phyloP scores from a whole-genome alignment of 2,113 vertebrate species.

The Neotoma lepida region DNA sequence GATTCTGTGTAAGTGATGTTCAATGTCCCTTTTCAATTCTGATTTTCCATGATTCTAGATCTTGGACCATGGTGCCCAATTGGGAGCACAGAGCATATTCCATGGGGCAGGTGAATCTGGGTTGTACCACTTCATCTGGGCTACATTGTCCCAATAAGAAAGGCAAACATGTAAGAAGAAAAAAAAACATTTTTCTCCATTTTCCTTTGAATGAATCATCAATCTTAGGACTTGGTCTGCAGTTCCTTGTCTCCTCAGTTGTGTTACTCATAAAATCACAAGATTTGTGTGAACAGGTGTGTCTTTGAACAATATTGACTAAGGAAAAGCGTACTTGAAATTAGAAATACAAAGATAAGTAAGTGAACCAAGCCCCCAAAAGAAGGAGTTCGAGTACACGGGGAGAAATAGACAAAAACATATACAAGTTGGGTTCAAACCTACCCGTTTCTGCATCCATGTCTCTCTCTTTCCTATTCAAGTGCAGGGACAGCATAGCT shows the following conservation, averaged over 20 bases:
- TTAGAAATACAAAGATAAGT: neutral
- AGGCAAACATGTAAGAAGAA: neutral
- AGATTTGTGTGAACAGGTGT: neutral
- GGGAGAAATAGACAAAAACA: constrained; percentile 25
- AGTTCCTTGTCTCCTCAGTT: neutral
- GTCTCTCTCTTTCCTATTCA: neutral
- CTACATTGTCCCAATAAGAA: neutral
- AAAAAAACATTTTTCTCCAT: neutral
- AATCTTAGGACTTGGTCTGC: neutral
- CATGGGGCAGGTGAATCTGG: neutral
- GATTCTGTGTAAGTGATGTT: constrained; percentile 7
- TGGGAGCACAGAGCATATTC: neutral
- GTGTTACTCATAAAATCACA: constrained; percentile 32
- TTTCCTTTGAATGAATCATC: constrained; percentile 53
- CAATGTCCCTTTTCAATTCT: neutral
- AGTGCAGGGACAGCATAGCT: neutral
- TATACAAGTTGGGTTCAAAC: neutral
- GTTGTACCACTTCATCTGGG: neutral
- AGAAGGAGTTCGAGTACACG: neutral
- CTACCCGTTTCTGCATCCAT: neutral
- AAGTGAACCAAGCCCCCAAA: neutral
- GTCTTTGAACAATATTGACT: neutral
- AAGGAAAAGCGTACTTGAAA: neutral
- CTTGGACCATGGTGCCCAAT: neutral
- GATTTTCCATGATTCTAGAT: constrained; percentile 4